These are phyloP conservation scores for Junonia oenone DNA, from an alignment of 2,888 invertebrate species.

Conservation along the genomic window DNA sequence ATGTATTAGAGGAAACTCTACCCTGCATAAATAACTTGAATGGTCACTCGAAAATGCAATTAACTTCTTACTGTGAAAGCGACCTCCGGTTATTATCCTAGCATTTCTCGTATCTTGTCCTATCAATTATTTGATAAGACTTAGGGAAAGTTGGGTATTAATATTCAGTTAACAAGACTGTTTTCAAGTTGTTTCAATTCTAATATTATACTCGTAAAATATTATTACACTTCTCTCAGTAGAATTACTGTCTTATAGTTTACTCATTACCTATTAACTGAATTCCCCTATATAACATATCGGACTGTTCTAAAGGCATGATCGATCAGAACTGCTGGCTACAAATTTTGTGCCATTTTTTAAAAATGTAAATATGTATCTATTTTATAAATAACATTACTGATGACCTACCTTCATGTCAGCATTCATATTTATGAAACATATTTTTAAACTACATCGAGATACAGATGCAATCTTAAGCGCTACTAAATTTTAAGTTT, in stretches of 20 bases:
- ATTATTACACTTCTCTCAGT: not conserved
- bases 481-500: too few species aligned
- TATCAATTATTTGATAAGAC: not conserved
- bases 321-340: too few species aligned
- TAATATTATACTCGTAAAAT: not conserved
- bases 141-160: not conserved
- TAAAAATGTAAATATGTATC: too few species aligned
- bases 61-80: not conserved
- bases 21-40: not conserved
- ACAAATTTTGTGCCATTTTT: too few species aligned
- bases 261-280: too few species aligned
- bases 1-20: not conserved
- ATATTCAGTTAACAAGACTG: not conserved
- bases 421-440: too few species aligned
- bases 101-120: not conserved
- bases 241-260: not conserved
- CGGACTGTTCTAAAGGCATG: too few species aligned
- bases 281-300: too few species aligned
- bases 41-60: not conserved
- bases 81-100: not conserved
- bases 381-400: too few species aligned
- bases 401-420: too few species aligned
- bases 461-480: too few species aligned
- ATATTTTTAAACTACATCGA: too few species aligned
- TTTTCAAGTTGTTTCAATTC: not conserved